Evolutionary conservation across 2,888 invertebrate species (phyloP).

Genomic region (Protonemura montana): DNA sequence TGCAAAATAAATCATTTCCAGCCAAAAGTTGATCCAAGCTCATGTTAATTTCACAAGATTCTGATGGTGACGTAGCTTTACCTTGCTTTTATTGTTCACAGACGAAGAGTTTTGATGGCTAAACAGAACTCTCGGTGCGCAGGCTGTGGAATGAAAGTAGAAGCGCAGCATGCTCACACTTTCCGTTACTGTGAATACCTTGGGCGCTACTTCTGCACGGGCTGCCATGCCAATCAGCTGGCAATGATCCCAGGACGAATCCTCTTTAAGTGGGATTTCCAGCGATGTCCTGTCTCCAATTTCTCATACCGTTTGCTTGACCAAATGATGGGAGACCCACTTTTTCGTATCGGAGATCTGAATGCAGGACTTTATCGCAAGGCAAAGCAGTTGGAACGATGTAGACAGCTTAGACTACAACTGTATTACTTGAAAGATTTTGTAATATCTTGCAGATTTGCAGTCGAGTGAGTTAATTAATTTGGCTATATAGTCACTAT

Average conservation of each 20-base stretch:
- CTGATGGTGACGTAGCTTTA: too few species aligned
- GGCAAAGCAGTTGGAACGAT: constrained; percentile 68
- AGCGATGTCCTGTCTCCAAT: constrained; percentile 79
- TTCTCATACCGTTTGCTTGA: constrained; percentile 80
- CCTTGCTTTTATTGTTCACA: constrained; percentile 55
- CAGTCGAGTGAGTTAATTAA: constrained; percentile 63
- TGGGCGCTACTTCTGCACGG: constrained; percentile 85
- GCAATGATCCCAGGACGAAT: constrained; percentile 75
- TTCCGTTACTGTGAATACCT: constrained; percentile 85
- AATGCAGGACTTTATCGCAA: constrained; percentile 72
- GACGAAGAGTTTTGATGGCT: constrained; percentile 69
- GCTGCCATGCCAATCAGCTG: constrained; percentile 81
- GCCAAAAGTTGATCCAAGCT: too few species aligned
- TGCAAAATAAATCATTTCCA: too few species aligned
- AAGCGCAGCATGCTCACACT: constrained; percentile 72
- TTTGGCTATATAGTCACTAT: not conserved
- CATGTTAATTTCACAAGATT: not conserved
- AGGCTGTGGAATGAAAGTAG: constrained; percentile 84
- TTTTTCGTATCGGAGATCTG: constrained; percentile 77
- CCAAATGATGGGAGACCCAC: constrained; percentile 78
- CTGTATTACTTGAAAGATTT: constrained; percentile 75
- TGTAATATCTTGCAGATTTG: constrained; percentile 73
- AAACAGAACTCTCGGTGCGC: constrained; percentile 83
- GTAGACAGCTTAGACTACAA: constrained; percentile 70
- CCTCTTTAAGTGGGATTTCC: constrained; percentile 71